A percentile compares a stretch with the other conserved stretches of the same genome.
Conservation (phyloP, 2,888 invertebrate species). For the Notodonta dromedarius region DNA sequence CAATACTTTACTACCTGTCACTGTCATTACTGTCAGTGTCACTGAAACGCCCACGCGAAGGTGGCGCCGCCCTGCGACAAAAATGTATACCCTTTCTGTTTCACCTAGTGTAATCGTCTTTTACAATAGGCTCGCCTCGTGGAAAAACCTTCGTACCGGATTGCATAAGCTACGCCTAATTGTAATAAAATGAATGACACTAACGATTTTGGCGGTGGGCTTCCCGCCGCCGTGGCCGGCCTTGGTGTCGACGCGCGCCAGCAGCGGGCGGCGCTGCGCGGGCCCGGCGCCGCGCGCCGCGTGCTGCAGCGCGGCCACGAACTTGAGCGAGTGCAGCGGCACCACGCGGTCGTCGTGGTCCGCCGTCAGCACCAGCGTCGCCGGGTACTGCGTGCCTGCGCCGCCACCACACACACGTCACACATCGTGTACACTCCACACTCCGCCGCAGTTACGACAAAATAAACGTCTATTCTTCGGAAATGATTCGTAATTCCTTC, state of each 20-base stretch:
- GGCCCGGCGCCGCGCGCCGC: slow-evolving; percentile 72
- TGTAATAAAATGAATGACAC: slow-evolving; percentile 29
- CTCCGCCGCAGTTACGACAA: too few relatives aligned
- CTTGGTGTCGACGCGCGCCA: slow-evolving; percentile 96
- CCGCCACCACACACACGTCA: not conserved
- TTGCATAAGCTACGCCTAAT: too few relatives aligned
- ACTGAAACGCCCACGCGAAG: too few relatives aligned
- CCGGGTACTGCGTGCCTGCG: slow-evolving; percentile 90
- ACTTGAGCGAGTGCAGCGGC: slow-evolving; percentile 98
- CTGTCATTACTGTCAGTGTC: too few relatives aligned
- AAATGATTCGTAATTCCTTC: too few relatives aligned
- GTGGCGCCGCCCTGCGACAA: too few relatives aligned
- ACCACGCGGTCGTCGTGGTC: slow-evolving; percentile 99
- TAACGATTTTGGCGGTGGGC: slow-evolving; percentile 96
- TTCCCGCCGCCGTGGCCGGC: slow-evolving; percentile 99
- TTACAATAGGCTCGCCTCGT: too few relatives aligned
- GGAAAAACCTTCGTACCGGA: too few relatives aligned
- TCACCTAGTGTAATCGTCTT: too few relatives aligned
- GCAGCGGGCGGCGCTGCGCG: slow-evolving; percentile 91
- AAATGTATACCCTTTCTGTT: too few relatives aligned
- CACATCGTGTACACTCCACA: not conserved
- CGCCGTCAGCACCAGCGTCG: slow-evolving; percentile 96
- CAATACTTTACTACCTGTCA: too few relatives aligned
- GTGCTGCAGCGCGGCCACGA: slow-evolving; percentile 95
- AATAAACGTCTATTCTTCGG: too few relatives aligned